Conservation (phyloP, 2,888 invertebrate genomes). For the Ctena decussata region DNA sequence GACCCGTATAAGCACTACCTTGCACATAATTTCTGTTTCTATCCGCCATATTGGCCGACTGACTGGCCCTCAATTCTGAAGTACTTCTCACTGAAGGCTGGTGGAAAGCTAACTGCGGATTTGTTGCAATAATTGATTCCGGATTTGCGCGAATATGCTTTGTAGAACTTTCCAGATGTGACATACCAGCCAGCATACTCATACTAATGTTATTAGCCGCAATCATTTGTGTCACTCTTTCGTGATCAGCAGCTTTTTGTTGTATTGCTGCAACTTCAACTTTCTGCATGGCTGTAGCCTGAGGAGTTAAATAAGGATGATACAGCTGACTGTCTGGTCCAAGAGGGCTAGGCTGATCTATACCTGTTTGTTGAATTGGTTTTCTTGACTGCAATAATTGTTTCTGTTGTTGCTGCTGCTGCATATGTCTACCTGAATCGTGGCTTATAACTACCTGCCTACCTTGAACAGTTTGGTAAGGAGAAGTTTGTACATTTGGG, state of each 20-base stretch:
- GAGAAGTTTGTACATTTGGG: not conserved
- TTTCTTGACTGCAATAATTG: conserved; percentile 37
- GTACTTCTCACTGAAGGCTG: not conserved
- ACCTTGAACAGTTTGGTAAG: not conserved
- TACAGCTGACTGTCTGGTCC: not conserved
- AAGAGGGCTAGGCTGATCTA: not conserved
- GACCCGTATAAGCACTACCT: not conserved
- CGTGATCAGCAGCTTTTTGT: not conserved
- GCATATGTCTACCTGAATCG: conserved; percentile 17
- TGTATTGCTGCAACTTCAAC: too few species aligned
- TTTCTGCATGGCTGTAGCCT: not conserved
- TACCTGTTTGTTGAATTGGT: not conserved
- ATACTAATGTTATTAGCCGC: not conserved
- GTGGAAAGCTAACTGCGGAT: not conserved
- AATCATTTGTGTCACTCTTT: not conserved
- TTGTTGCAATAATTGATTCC: not conserved
- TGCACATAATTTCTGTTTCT: not conserved
- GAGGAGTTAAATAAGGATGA: not conserved
- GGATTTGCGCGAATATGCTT: not conserved
- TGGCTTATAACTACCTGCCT: not conserved
- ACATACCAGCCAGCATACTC: not conserved
- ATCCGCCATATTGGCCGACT: not conserved
- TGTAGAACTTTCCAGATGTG: not conserved
- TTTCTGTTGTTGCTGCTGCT: conserved; percentile 45
- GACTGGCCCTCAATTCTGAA: not conserved